Evolutionary conservation across 1,140 invertebrate genomes (phyloP).

Genomic region (Drosophila persimilis): DNA sequence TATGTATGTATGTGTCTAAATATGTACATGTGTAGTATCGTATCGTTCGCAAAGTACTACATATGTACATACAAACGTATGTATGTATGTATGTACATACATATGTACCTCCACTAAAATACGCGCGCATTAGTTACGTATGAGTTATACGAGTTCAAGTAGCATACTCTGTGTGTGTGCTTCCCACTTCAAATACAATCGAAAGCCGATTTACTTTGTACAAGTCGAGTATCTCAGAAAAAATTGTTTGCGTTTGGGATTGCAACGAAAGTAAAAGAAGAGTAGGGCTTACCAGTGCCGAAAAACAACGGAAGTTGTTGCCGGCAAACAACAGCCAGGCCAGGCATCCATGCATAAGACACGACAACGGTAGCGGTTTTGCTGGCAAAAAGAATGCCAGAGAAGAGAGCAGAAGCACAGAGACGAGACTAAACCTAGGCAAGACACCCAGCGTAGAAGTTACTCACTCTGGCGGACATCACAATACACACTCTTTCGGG

Average conservation of each 20-base stretch:
- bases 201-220: slow-evolving; percentile 74
- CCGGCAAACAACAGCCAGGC: slow-evolving; percentile 43
- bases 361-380: slow-evolving; percentile 46
- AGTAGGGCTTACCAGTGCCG: slow-evolving; percentile 40
- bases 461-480: slow-evolving; percentile 5
- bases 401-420: background rate
- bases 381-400: slow-evolving; percentile 8
- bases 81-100: no score
- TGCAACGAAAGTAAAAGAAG: slow-evolving; percentile 27
- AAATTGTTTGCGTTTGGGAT: slow-evolving; percentile 66
- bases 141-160: slow-evolving; percentile 32
- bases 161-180: slow-evolving; percentile 15
- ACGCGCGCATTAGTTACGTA: slow-evolving; percentile 36
- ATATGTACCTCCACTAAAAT: background rate
- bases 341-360: slow-evolving; percentile 41
- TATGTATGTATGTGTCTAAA: no score
- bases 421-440: slow-evolving; percentile 11
- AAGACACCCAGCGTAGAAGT: slow-evolving; percentile 23
- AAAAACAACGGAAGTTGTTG: slow-evolving; percentile 64
- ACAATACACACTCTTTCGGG: slow-evolving; percentile 41
- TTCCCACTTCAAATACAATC: slow-evolving; percentile 57
- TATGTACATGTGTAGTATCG: no score
- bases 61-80: no score
- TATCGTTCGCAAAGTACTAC: no score
- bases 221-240: slow-evolving; percentile 57